Conservation (phyloP, 2,797 vertebrate species). For the Peromyscus aztecus region DNA sequence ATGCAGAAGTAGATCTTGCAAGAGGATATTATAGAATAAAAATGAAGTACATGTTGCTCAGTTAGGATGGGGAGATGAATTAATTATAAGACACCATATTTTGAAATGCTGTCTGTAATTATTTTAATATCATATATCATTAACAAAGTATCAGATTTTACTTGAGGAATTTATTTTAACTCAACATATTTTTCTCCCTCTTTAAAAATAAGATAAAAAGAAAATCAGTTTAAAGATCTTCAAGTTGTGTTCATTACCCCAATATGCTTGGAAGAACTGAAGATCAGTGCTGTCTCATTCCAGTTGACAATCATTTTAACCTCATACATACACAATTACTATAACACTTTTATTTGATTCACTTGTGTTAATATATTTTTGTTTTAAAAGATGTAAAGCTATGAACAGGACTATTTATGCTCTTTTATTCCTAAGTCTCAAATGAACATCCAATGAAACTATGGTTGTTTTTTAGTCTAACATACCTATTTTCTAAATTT, state of each 20-base stretch:
- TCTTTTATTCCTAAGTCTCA: too few relatives aligned
- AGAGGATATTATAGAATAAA: not conserved
- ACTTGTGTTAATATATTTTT: not conserved
- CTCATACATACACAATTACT: not conserved
- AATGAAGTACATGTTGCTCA: not conserved
- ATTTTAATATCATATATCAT: not conserved
- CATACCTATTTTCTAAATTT: not conserved
- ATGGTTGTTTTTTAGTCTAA: not conserved
- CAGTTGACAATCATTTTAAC: not conserved
- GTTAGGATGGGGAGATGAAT: not conserved
- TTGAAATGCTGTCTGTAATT: not conserved
- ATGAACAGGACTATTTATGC: not conserved
- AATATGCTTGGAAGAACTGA: not conserved
- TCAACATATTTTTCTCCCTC: not conserved
- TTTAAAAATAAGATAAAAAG: not conserved
- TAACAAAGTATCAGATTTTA: not conserved
- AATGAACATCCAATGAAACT: not conserved
- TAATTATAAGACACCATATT: not conserved
- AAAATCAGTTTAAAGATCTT: not conserved
- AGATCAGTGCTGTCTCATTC: not conserved
- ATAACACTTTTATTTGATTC: not conserved
- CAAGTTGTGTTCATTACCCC: not conserved
- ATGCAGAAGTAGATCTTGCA: not conserved
- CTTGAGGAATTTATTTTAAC: not conserved
- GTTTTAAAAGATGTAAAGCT: not conserved